Base-by-base conservation (phyloP, 2,797 vertebrate species). In the Ispidina picta region DNA sequence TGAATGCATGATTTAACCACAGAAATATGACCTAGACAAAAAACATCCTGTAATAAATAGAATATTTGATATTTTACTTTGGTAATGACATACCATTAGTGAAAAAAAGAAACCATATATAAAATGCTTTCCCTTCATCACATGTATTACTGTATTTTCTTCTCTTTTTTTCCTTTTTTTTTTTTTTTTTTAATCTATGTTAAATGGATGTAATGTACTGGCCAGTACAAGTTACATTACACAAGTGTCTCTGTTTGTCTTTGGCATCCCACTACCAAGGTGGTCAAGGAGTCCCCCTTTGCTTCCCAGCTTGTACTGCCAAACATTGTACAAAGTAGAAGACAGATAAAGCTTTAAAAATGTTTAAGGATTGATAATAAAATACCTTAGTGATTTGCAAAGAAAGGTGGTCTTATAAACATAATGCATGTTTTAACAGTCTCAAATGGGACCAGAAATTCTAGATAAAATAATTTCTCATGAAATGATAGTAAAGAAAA, bases 401-500 rank as follows among this genome's bases (percentile, higher is more conserved):
- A 94, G 54, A 48, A 77, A 83, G 56, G 41, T 64, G 21, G 19
- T 58, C 41, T 85, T 48, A 80, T 60, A 51, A 73, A 81, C n/a
- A 22, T 56, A 84, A 81, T 66, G 21, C 33, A 23, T 77, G 44
- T 60, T 89, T 96, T 86, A 74, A 13, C 58, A 54, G n/a, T 58
- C 31, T 41, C 25, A 81, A 69, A 92, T 1, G 60, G 31, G 58
- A 71, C 15, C 11, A 37, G n/a, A 76, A 69, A 92, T 79, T 95
- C 86, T 83, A 60, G 63, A 91, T 71, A 93, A 96, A 96, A 94
- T 96, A 63, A 88, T 95, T 79, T 84, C 95, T 96, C 90, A 81
- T 96, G 97, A 98, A 96, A 87, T 70, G 90, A 91, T 91, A 70
- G 79, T 35, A 80, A 43, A 87, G 79, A 88, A 73, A 95, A 83